Base-by-base conservation (phyloP, 2,113 vertebrate species). In the Maccullochella peelii region DNA sequence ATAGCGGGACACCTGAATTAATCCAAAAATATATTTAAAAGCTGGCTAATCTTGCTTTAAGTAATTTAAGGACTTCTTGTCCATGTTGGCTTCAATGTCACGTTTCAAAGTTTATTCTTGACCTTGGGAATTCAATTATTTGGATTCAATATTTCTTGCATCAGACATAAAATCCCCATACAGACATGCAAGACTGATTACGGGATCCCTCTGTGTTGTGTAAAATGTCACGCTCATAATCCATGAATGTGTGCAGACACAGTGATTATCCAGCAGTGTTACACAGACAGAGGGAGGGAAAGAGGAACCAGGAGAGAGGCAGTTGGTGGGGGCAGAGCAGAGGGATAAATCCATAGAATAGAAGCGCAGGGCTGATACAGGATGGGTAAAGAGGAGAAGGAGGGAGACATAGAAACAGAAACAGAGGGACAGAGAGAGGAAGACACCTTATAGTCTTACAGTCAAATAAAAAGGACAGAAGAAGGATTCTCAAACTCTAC, bases 341-440 rank as follows among this genome's bases (percentile, higher is more conserved):
- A 90, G 77, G 90, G 92, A 93, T 93, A 84, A 93, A 82, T 76
- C 77, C 77, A 88, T 85, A 91, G 76, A 92, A 94, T 93, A 82
- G 70, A 72, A 82, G 68, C 8, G 5, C 55, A 74, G 59, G 72
- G 42, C 59, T 73, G 27, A 57, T 44, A 49, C 47, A 77, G 77
- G 23, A 59, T 23, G 44, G 44, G 40, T 30, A 73, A 69, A 89
- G 78, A 85, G 71, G 75, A 84, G 82, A 54, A 69, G 57, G 66
- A 74, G 62, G 36, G 44, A 73, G 33, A 78, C 9, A 20, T 8
- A 57, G 12, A 30, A 36, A 84, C 11, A 68, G 30, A 5, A 16
- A 61, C 8, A 66, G 38, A 47, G 23, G 27, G 33, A 65, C 21
- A 50, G 49, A 50, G 20, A 77, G 20, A 38, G 21, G 76, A 62